These are phyloP conservation scores for Penaeus chinensis DNA, from an alignment of 1,140 invertebrate species.

Conservation along the genomic window DNA sequence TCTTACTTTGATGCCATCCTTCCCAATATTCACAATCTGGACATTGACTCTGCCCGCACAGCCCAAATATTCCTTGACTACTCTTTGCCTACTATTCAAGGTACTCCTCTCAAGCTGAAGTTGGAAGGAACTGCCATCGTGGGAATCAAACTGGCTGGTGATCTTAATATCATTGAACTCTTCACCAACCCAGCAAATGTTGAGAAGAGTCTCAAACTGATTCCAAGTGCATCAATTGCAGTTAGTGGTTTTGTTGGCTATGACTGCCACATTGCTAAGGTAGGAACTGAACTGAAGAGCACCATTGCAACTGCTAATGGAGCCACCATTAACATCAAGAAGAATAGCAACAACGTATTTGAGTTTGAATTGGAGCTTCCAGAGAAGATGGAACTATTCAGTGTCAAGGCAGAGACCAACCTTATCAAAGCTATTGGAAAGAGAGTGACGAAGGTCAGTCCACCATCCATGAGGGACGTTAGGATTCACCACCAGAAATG, in stretches of 20 bases:
- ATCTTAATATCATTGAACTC: neutral
- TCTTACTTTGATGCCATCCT: neutral
- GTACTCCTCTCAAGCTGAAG: conserved; percentile 30
- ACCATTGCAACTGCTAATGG: conserved; percentile 23
- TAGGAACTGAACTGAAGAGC: neutral
- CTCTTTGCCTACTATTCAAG: conserved; percentile 39
- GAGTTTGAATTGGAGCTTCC: conserved; percentile 20
- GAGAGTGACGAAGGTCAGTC: conserved; percentile 28
- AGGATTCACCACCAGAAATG: conserved; percentile 23
- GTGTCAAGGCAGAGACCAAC: conserved; percentile 23
- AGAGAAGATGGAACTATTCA: conserved; percentile 36
- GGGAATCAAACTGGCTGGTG: neutral
- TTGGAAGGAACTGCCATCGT: conserved; percentile 22
- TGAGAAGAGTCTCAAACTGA: neutral
- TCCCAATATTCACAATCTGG: neutral
- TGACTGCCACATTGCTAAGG: neutral
- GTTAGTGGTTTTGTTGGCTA: neutral
- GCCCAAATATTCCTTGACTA: conserved; percentile 27
- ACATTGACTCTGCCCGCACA: neutral
- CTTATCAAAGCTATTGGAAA: conserved; percentile 31
- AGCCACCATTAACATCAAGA: neutral
- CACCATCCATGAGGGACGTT: conserved; percentile 37
- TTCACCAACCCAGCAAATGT: neutral
- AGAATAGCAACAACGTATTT: neutral
- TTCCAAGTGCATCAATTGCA: neutral